Percentiles rank a stretch among this genome's conserved stretches.
phyloP scores from a whole-genome alignment of 2,888 invertebrate species.

The Pristionchus mayeri region DNA sequence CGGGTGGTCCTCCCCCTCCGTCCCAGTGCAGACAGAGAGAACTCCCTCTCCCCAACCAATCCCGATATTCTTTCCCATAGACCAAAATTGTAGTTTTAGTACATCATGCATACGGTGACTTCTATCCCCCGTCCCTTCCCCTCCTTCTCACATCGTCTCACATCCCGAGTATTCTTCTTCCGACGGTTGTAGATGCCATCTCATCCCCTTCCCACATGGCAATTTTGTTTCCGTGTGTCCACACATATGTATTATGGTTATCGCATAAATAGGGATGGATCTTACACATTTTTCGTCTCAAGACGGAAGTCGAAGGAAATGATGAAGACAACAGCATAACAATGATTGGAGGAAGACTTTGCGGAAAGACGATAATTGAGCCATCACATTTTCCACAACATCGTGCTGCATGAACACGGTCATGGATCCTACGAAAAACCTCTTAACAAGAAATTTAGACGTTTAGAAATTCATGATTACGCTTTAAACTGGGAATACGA shows the following conservation, averaged over 20 bases:
- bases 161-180: neutral
- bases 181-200: conserved; percentile 34
- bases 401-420: too few relatives aligned
- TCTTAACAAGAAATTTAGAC: too few relatives aligned
- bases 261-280: conserved; percentile 15
- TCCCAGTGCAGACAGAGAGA: neutral
- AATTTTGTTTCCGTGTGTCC: neutral
- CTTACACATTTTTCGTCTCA: too few relatives aligned
- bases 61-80: conserved; percentile 12
- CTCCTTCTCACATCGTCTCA: neutral
- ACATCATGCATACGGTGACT: neutral
- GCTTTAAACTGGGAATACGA: too few relatives aligned
- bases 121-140: neutral
- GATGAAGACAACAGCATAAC: too few relatives aligned
- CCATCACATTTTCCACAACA: too few relatives aligned
- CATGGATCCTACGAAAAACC: too few relatives aligned
- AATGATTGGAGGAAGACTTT: too few relatives aligned
- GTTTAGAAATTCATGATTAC: too few relatives aligned
- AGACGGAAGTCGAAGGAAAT: too few relatives aligned
- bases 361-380: too few relatives aligned
- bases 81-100: conserved; percentile 15
- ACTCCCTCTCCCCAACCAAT: neutral
- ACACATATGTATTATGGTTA: neutral
- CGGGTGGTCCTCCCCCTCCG: neutral
- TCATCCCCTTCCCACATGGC: neutral